Conservation (phyloP, 2,888 invertebrate genomes). For the Xanthorhoe spadicearia region DNA sequence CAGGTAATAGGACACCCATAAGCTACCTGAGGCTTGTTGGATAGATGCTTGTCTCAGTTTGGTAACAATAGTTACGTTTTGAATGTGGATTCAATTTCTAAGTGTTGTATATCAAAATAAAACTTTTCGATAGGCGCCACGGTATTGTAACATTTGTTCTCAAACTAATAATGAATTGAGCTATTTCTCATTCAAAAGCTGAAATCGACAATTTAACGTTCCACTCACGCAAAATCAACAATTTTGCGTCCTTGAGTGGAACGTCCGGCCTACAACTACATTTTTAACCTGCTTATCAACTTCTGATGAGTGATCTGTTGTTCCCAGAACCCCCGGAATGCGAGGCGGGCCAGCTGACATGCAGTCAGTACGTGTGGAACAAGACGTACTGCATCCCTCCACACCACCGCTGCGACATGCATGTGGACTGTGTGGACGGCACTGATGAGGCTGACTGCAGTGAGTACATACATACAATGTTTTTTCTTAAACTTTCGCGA, state of each 20-base stretch:
- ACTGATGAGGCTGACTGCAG: slow-evolving; percentile 98
- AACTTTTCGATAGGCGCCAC: too few relatives aligned
- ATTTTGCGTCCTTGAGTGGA: too few relatives aligned
- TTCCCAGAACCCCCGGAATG: slow-evolving; percentile 96
- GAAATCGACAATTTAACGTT: too few relatives aligned
- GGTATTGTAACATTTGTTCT: too few relatives aligned
- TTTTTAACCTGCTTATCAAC: too few relatives aligned
- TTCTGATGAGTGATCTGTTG: slow-evolving; percentile 37
- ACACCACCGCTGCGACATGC: slow-evolving; percentile 97
- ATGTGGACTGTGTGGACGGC: slow-evolving; percentile 97
- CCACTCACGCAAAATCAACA: too few relatives aligned
- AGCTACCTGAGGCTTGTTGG: neutral
- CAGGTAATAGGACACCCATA: slow-evolving; percentile 1
- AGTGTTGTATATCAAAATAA: too few relatives aligned
- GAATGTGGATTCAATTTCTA: too few relatives aligned
- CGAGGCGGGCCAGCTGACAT: slow-evolving; percentile 95
- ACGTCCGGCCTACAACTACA: too few relatives aligned
- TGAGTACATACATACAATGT: slow-evolving; percentile 86
- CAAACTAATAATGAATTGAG: too few relatives aligned
- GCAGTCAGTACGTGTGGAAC: slow-evolving; percentile 97
- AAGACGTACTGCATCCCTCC: slow-evolving; percentile 97
- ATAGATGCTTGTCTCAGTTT: neutral
- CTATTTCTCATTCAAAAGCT: too few relatives aligned
- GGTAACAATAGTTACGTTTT: neutral
- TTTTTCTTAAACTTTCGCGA: too few relatives aligned